Evolutionary conservation across 2,888 invertebrate genomes (phyloP).

Genomic region (Platycheirus albimanus): DNA sequence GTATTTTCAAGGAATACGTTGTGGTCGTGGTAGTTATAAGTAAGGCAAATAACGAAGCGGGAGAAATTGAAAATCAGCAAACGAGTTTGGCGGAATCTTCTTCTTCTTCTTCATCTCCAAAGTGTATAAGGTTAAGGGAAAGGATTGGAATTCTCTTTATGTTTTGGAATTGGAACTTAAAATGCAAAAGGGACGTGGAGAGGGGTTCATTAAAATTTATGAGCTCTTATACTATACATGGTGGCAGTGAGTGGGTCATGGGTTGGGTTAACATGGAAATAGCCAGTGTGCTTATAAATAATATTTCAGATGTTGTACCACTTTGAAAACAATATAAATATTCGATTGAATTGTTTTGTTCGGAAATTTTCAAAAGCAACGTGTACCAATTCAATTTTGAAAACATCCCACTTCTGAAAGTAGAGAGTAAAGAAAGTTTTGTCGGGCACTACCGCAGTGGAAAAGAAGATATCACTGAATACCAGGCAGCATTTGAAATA

Average conservation of each 20-base stretch:
- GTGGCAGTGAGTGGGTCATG: background rate
- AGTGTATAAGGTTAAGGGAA: slow-evolving; percentile 7
- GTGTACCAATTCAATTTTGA: too few relatives aligned
- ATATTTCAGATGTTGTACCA: slow-evolving; percentile 21
- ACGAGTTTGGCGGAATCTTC: slow-evolving; percentile 25
- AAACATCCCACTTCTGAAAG: too few relatives aligned
- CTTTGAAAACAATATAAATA: background rate
- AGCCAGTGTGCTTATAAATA: slow-evolving; percentile 10
- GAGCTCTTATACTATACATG: slow-evolving; percentile 5
- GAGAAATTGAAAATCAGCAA: slow-evolving; percentile 46
- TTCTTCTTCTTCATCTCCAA: background rate
- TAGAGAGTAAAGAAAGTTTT: too few relatives aligned
- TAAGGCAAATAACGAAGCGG: slow-evolving; percentile 21
- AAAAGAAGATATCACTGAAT: too few relatives aligned
- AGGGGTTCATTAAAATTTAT: slow-evolving; percentile 38
- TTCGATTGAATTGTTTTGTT: background rate
- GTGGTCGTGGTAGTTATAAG: too few relatives aligned
- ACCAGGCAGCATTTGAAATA: too few relatives aligned
- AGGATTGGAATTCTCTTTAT: slow-evolving; percentile 46
- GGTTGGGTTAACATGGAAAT: slow-evolving; percentile 1
- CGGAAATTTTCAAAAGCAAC: background rate
- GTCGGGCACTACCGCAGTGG: too few relatives aligned
- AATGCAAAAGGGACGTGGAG: background rate
- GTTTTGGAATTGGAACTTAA: slow-evolving; percentile 42
- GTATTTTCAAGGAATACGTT: slow-evolving; percentile 33